Percentiles rank a stretch among this genome's conserved stretches.
phyloP scores from a whole-genome alignment of 1,140 invertebrate genomes.

The Theocolax elegans region DNA sequence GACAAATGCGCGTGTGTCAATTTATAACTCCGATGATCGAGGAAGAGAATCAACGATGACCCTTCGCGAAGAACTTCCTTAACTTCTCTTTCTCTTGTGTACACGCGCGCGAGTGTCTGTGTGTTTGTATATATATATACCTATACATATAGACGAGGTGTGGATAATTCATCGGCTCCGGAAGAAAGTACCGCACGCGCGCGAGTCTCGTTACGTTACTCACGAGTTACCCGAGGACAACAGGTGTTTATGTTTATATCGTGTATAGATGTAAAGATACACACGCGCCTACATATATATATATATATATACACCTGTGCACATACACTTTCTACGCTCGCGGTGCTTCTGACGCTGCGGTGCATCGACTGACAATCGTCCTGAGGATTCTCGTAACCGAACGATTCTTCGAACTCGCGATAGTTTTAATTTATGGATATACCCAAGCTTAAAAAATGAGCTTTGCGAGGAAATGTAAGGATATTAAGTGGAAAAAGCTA shows the following conservation, averaged over 20 bases:
- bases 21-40: no score
- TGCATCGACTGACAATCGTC: neutral
- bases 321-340: slow-evolving; percentile 22
- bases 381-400: neutral
- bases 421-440: no score
- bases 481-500: no score
- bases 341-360: slow-evolving; percentile 10
- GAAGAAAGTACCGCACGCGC: slow-evolving; percentile 11
- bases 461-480: no score
- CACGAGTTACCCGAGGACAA: slow-evolving; percentile 10
- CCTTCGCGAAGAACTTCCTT: neutral
- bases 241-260: slow-evolving; percentile 21
- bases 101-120: no score
- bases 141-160: no score
- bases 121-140: no score
- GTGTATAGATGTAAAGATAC: neutral
- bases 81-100: no score
- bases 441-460: no score
- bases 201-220: neutral
- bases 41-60: neutral
- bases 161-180: neutral
- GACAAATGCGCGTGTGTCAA: no score
- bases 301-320: neutral
- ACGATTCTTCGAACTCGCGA: neutral
- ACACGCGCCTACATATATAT: neutral